Evolutionary conservation across 2,888 invertebrate species (phyloP), one percentile per base, ranked within the genome.

Genomic region (Limnephilus lunatus): DNA sequence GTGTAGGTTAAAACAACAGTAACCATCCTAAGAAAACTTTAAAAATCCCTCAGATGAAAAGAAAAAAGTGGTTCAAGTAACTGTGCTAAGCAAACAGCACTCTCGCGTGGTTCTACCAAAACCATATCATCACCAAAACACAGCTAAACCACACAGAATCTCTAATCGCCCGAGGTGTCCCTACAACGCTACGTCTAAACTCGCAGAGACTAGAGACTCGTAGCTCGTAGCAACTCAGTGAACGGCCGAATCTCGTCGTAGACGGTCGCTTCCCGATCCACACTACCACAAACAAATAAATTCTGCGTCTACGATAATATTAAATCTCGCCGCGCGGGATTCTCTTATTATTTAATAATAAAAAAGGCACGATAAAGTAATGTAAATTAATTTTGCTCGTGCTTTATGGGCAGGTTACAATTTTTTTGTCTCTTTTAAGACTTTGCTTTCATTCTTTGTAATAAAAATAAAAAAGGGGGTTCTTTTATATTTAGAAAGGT

Each of bases 91-190:
- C 68, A 88, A 88, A 88, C 68, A 88, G 15, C 19, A 53, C 88
- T 88, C 12, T 2, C 82, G 25, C 90, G 85, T 68, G 25, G 68
- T 68, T 68, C 9, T 31, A 80, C 81, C 90, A 87, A 91, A 89
- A 90, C 85, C 82, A 91, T 92, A 92, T 92, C 91, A 90, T 91
- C 89, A 85, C 68, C 91, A 90, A 81, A 86, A 89, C 91, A 92
- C 32, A 85, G 83, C 85, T 48, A 81, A 92, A 92, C 53, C 86
- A 90, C 89, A 92, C 92, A 92, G 90, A 92, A 91, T 91, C 82
- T 85, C 53, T 90, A 91, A 91, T 91, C 88, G 87, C n/a, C 81
- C 90, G 86, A 85, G 90, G 90, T 91, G 19, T 85, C 44, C 85
- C 80, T 30, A 35, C 32, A 82, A 7, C 39, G 35, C 48, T 68